Percentiles rank a stretch among this genome's conserved stretches.
Conservation (phyloP, 2,797 vertebrate species). For the Coregonus ussuriensis region DNA sequence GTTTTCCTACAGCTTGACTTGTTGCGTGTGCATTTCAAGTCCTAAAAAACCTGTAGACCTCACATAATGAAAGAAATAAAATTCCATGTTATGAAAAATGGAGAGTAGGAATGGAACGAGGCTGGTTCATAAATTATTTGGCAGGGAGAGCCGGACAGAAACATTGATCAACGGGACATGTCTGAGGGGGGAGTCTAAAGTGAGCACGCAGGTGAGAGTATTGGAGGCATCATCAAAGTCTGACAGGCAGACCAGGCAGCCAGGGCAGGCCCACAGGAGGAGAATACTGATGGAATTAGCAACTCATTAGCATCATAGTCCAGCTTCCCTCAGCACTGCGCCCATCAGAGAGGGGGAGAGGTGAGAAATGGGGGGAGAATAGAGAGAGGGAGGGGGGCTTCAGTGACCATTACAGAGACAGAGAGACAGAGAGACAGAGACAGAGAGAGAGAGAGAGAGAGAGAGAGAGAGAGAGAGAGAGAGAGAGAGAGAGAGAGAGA, state of each 20-base stretch:
- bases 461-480: too few relatives aligned
- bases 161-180: slow-evolving; percentile 50
- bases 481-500: slow-evolving; percentile 1
- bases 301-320: slow-evolving; percentile 65
- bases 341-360: slow-evolving; percentile 42
- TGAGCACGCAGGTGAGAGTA: slow-evolving; percentile 44
- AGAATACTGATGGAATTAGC: slow-evolving; percentile 66
- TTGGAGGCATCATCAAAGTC: slow-evolving; percentile 56
- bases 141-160: slow-evolving; percentile 17
- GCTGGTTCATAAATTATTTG: slow-evolving; percentile 33
- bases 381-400: too few relatives aligned
- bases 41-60: slow-evolving; percentile 10
- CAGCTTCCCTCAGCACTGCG: slow-evolving; percentile 51
- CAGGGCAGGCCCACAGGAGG: slow-evolving; percentile 39
- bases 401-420: too few relatives aligned
- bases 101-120: slow-evolving; percentile 18
- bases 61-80: not conserved
- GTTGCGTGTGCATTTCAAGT: too few relatives aligned
- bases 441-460: not conserved
- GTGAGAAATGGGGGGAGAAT: not conserved
- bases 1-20: too few relatives aligned
- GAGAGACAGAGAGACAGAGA: rapidly evolving
- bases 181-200: slow-evolving; percentile 56
- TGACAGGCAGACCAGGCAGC: slow-evolving; percentile 14
- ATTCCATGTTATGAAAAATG: slow-evolving; percentile 33